Percentiles rank a stretch among this genome's conserved stretches.
These are phyloP conservation scores for Parochlus steinenii DNA, from an alignment of 2,888 invertebrate species.

Conservation along the genomic window DNA sequence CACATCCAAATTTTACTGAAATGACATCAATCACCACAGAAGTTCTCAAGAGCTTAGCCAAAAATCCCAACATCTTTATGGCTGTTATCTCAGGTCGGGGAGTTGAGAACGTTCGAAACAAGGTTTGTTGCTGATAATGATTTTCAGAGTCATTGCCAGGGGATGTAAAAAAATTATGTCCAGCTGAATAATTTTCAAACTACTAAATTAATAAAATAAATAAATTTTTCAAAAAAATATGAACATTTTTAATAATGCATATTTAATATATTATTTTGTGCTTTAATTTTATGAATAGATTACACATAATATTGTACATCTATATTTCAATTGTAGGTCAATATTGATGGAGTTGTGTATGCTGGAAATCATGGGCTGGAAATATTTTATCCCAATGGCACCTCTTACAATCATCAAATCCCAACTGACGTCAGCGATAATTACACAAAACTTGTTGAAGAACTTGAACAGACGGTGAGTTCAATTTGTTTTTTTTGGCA, in stretches of 20 bases:
- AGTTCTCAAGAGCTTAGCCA: conserved; percentile 42
- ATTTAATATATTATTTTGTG: too few relatives aligned
- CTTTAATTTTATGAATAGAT: conserved; percentile 1
- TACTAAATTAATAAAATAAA: too few relatives aligned
- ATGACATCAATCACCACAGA: conserved; percentile 49
- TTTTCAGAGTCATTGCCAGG: too few relatives aligned
- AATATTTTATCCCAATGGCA: conserved; percentile 55
- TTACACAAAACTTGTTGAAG: conserved; percentile 41
- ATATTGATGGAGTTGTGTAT: conserved; percentile 28
- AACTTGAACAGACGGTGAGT: conserved; percentile 40
- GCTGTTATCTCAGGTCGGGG: conserved; percentile 55
- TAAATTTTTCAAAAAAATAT: too few relatives aligned
- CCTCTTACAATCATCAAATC: conserved; percentile 50
- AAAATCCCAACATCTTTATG: conserved; percentile 49
- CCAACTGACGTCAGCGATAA: conserved; percentile 45
- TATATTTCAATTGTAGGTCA: conserved; percentile 1
- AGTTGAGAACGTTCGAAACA: conserved; percentile 48
- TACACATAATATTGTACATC: background rate
- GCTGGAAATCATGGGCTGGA: conserved; percentile 56
- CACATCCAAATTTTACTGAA: conserved; percentile 50
- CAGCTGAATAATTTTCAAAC: background rate
- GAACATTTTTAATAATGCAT: too few relatives aligned
- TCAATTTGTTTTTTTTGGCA: too few relatives aligned
- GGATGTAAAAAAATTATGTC: background rate
- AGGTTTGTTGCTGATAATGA: conserved; percentile 34